Base-by-base conservation (phyloP, 2,113 vertebrate species). In the Cynoglossus semilaevis region DNA sequence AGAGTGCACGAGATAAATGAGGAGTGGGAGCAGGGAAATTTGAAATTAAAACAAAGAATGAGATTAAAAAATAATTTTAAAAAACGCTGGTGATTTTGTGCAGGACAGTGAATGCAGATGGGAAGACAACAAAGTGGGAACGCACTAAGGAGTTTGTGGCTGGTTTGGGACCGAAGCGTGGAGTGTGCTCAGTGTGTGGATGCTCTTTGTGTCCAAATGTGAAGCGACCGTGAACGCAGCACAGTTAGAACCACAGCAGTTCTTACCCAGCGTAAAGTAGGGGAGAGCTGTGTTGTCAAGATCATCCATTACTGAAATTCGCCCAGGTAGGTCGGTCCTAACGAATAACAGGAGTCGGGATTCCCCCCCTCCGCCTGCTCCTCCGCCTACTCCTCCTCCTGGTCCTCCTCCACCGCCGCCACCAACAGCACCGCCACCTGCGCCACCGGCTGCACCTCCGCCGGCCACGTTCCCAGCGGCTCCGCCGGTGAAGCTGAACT, bases 201-300 rank as follows among this genome's bases (percentile, higher is more conserved):
- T n/a, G 42, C 48, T 38, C 17, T 4, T 16, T 62, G 48, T 36
- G 49, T 55, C 58, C 65, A 35, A 29, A 47, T 12, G 58, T 46
- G 61, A 56, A 43, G 59, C 49, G 4, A 14, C 38, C 9, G 73
- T 47, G 49, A 36, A 52, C 46, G 36, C 52, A 36, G 51, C 41
- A 47, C 43, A 49, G 63, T 0, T 45, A 49, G 63, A 0, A 49
- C 36, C 63, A 56, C 44, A 76, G 73, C 63, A 57, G 61, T 58
- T 67, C 93, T 93, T 91, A 98, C 96, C 96, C 72, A 98, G 93
- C 37, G 94, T 95, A 91, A 98, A 98, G 92, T 95, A 98, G 58
- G 96, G 96, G 78, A 98, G 94, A 88, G 96, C 96, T 4, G 96
- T 98, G 91, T 98, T 98, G 89, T 98, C 96, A 85, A 98, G 92